Evolutionary conservation across 1,140 invertebrate species (phyloP).

Genomic region (Trachelipus rathkii): DNA sequence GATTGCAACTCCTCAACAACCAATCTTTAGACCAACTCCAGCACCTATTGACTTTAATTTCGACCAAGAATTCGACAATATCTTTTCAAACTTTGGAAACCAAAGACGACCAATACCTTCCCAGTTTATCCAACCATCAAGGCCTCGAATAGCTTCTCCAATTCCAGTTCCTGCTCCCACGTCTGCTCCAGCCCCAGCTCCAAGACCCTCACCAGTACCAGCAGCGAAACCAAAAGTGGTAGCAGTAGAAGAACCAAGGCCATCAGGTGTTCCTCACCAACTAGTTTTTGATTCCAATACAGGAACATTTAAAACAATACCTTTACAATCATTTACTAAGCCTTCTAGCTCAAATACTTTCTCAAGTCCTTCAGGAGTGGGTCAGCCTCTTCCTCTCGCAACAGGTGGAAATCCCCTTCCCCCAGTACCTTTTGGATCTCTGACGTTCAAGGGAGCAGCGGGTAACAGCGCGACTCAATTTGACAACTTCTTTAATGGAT

Average conservation of each 20-base stretch:
- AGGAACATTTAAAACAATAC: conserved; percentile 46
- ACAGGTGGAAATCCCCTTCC: conserved; percentile 25
- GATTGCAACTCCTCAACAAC: conserved; percentile 3
- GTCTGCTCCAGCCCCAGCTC: conserved; percentile 17
- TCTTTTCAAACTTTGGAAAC: conserved; percentile 32
- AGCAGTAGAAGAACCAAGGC: conserved; percentile 19
- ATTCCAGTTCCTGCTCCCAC: conserved; percentile 16
- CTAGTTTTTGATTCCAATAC: conserved; percentile 45
- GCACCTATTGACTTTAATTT: conserved; percentile 34
- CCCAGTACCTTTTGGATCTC: conserved; percentile 28
- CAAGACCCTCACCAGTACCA: conserved; percentile 27
- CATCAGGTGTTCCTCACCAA: conserved; percentile 29
- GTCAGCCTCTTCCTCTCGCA: conserved; percentile 14
- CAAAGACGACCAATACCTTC: neutral
- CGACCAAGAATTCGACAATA: conserved; percentile 35
- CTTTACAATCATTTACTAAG: neutral
- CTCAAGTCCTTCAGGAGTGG: neutral
- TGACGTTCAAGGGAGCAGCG: conserved; percentile 26
- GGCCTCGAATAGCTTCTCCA: neutral
- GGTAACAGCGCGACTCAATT: conserved; percentile 25
- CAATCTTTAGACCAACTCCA: conserved; percentile 30
- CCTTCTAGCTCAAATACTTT: neutral
- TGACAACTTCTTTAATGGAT: conserved; percentile 34
- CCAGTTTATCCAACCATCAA: no score
- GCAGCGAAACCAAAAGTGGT: conserved; percentile 2